Evolutionary conservation across 2,888 invertebrate species (phyloP).

Genomic region (Microctonus hyperodae): DNA sequence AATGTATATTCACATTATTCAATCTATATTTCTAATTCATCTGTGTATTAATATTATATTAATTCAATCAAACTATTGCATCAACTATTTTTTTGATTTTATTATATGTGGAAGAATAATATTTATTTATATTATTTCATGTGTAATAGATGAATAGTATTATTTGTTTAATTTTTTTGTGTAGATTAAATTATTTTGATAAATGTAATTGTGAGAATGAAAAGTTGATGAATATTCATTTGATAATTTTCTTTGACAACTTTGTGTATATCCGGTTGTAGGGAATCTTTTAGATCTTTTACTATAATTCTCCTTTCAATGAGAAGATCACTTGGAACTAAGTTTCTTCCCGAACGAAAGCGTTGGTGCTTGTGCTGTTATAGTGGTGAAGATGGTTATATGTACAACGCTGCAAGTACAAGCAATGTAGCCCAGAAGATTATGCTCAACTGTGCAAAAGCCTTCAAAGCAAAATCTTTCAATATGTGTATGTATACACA

Average conservation of each 20-base stretch:
- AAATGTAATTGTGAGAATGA: not conserved
- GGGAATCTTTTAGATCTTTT: not conserved
- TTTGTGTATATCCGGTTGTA: not conserved
- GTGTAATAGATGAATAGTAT: too few species aligned
- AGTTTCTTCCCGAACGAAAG: conserved; percentile 25
- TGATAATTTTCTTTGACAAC: not conserved
- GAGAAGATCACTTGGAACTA: conserved; percentile 24
- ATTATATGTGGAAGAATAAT: too few species aligned
- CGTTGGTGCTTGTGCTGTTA: not conserved
- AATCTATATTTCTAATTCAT: not conserved
- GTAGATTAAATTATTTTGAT: too few species aligned
- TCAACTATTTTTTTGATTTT: too few species aligned
- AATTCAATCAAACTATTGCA: too few species aligned
- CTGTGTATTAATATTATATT: too few species aligned
- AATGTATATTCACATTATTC: not conserved
- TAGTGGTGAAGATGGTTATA: not conserved
- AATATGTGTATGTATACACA: conserved; percentile 41
- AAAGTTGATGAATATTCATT: not conserved
- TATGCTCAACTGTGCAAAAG: conserved; percentile 51
- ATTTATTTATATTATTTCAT: too few species aligned
- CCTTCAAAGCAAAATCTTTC: conserved; percentile 48
- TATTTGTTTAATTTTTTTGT: too few species aligned
- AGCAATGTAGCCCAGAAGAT: conserved; percentile 46
- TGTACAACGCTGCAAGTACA: conserved; percentile 19
- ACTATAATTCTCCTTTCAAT: conserved; percentile 5